Conservation (phyloP, 2,113 vertebrate genomes). For the Dendrocopos noguchii region DNA sequence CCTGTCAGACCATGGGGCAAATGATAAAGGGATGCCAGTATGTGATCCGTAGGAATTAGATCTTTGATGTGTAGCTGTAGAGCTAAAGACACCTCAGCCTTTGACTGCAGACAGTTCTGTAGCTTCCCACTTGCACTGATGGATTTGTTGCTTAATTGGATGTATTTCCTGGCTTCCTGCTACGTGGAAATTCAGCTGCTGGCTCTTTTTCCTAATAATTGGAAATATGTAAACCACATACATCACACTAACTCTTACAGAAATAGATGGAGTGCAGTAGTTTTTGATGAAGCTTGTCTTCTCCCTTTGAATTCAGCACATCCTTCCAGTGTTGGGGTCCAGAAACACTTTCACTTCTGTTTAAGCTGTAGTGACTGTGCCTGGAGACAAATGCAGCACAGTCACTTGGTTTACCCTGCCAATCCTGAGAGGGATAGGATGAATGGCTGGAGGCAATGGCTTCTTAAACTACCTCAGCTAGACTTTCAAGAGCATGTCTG, state of each 20-base stretch:
- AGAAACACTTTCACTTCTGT: background rate
- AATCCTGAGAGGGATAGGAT: background rate
- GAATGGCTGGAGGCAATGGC: background rate
- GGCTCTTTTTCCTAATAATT: background rate
- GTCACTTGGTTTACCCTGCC: background rate
- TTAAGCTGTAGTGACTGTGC: background rate
- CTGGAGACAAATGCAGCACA: background rate
- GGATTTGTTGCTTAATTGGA: background rate
- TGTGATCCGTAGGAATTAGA: background rate
- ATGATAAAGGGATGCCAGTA: slow-evolving; percentile 4
- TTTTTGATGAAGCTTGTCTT: background rate
- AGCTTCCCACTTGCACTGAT: background rate
- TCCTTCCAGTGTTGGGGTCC: background rate
- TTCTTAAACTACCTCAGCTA: background rate
- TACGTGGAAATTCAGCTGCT: background rate
- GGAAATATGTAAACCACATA: background rate
- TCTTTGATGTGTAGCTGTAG: slow-evolving; percentile 19
- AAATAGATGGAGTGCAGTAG: background rate
- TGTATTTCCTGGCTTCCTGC: background rate
- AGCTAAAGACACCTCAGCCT: background rate
- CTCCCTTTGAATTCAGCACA: background rate
- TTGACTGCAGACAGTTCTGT: background rate
- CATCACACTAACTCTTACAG: background rate
- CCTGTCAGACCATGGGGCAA: slow-evolving; percentile 24
- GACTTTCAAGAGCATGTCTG: background rate